Evolutionary conservation across 2,113 vertebrate species (phyloP).

Genomic region (Stictonetta naevosa): DNA sequence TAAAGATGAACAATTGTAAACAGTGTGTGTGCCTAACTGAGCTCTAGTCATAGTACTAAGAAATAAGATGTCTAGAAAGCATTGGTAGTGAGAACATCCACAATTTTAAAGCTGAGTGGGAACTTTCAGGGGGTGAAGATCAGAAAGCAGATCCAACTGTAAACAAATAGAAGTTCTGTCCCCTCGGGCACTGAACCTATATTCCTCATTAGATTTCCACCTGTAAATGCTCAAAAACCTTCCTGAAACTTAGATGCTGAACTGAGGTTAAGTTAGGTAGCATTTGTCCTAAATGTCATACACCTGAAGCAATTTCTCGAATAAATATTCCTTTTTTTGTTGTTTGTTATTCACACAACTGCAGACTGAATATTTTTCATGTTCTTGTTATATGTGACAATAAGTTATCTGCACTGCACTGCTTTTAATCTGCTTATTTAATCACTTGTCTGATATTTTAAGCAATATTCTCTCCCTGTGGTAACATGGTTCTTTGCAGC

Average conservation of each 20-base stretch:
- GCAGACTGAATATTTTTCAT: not conserved
- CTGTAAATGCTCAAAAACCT: not conserved
- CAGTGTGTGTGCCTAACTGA: not conserved
- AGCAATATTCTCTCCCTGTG: not conserved
- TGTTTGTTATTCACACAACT: not conserved
- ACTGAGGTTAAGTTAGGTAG: not conserved
- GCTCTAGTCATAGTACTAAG: slow-evolving; percentile 1
- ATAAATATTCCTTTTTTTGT: not conserved
- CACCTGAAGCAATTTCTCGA: not conserved
- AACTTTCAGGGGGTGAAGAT: slow-evolving; percentile 26
- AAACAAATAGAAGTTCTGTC: slow-evolving; percentile 24
- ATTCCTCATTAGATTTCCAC: slow-evolving; percentile 6
- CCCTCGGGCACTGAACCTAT: not conserved
- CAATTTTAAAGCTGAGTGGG: slow-evolving; percentile 31
- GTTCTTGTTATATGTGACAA: not conserved
- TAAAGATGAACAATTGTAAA: not conserved
- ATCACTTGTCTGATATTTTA: not conserved
- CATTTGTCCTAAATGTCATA: not conserved
- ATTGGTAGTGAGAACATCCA: not conserved
- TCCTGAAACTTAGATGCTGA: not conserved
- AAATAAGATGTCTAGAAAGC: slow-evolving; percentile 3
- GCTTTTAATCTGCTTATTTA: not conserved
- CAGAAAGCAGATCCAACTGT: slow-evolving; percentile 21
- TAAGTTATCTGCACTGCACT: not conserved
- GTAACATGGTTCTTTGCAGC: not conserved